phyloP scores from a whole-genome alignment of 2,888 invertebrate genomes.

The Teleogryllus oceanicus region DNA sequence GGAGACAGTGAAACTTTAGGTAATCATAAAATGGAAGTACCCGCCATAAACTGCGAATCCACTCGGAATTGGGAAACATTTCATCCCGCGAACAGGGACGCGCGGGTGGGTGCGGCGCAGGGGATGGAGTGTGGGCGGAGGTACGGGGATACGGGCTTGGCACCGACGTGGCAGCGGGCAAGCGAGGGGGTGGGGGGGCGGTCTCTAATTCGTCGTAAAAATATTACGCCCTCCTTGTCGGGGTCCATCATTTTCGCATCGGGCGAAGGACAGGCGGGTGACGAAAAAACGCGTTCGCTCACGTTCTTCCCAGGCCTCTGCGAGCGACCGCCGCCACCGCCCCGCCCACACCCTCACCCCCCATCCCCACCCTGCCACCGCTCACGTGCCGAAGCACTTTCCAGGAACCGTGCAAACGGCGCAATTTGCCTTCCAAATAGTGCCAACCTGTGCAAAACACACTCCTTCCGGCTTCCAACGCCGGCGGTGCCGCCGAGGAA shows the following conservation, averaged over 20 bases:
- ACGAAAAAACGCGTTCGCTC: constrained; percentile 3
- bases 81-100: neutral
- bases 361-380: too few species aligned
- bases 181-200: neutral
- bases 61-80: constrained; percentile 6
- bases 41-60: constrained; percentile 18
- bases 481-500: constrained; percentile 11
- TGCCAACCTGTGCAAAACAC: too few species aligned
- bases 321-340: neutral
- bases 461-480: too few species aligned
- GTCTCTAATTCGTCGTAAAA: neutral
- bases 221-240: neutral
- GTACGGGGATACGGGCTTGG: neutral
- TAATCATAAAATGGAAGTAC: constrained; percentile 18
- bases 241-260: too few species aligned
- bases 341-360: too few species aligned
- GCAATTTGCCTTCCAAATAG: constrained; percentile 29
- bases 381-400: too few species aligned
- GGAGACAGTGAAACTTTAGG: constrained; percentile 1
- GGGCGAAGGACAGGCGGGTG: neutral
- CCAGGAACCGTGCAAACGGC: neutral
- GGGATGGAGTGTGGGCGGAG: neutral
- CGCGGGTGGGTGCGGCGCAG: neutral
- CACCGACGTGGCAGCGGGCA: too few species aligned
- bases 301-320: neutral